A percentile compares a stretch with the other conserved stretches of the same genome.
phyloP scores from a whole-genome alignment of 1,140 invertebrate species.

The Drosophila pallidifrons region DNA sequence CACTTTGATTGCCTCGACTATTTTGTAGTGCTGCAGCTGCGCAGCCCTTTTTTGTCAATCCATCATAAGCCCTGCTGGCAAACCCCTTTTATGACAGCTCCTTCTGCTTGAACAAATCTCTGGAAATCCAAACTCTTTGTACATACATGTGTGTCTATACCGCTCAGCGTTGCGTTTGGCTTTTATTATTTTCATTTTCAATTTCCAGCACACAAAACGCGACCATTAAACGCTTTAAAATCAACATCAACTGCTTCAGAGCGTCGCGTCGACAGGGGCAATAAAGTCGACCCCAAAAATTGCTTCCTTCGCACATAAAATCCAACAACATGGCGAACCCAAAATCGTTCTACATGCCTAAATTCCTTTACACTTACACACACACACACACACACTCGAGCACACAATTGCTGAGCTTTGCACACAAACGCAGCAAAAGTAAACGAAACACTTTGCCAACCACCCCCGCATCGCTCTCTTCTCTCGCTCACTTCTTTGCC shows the following conservation, averaged over 20 bases:
- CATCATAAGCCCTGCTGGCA: slow-evolving; percentile 48
- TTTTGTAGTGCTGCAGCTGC: slow-evolving; percentile 17
- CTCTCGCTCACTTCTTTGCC: slow-evolving; percentile 32
- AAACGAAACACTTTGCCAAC: slow-evolving; percentile 76
- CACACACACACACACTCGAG: slow-evolving; percentile 21
- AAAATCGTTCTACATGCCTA: slow-evolving; percentile 57
- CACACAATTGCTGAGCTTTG: slow-evolving; percentile 62
- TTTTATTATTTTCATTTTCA: slow-evolving; percentile 76
- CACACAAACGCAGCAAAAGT: slow-evolving; percentile 73
- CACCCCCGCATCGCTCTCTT: not conserved
- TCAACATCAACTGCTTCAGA: slow-evolving; percentile 66
- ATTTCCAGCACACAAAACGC: slow-evolving; percentile 58
- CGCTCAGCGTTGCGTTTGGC: slow-evolving; percentile 27
- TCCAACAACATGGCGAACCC: slow-evolving; percentile 50
- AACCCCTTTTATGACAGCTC: slow-evolving; percentile 40
- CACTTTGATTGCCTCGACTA: not conserved
- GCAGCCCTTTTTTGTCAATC: slow-evolving; percentile 50
- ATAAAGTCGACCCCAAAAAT: slow-evolving; percentile 82
- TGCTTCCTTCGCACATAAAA: slow-evolving; percentile 80
- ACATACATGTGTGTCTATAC: slow-evolving; percentile 30
- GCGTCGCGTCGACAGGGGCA: slow-evolving; percentile 63
- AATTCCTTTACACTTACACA: slow-evolving; percentile 56
- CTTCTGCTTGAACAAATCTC: slow-evolving; percentile 54
- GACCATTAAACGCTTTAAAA: slow-evolving; percentile 81
- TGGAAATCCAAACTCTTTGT: slow-evolving; percentile 76